These are phyloP conservation scores for Heterodera filipjevi DNA, from an alignment of 2,888 invertebrate genomes.

Conservation along the genomic window DNA sequence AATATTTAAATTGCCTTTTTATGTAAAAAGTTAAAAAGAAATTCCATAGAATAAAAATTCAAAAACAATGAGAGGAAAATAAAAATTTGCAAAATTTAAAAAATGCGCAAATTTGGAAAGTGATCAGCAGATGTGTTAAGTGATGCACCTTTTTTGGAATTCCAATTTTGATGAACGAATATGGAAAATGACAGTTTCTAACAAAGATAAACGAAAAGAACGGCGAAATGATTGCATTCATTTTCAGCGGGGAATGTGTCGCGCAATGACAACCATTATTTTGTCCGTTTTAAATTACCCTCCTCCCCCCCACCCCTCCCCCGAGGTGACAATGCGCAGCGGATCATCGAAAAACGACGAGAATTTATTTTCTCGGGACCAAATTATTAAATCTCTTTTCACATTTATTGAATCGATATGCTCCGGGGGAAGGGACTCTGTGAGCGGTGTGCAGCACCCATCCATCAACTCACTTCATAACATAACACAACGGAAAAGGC, in stretches of 20 bases:
- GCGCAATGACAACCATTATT: neutral
- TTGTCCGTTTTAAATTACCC: neutral
- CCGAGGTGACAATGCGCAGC: neutral
- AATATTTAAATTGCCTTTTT: neutral
- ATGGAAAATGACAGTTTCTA: neutral
- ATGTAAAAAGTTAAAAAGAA: neutral
- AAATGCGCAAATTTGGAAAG: neutral
- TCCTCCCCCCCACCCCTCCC: neutral
- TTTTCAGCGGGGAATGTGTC: neutral
- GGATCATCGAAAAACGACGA: neutral
- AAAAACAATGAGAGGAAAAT: neutral
- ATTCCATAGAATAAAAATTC: neutral
- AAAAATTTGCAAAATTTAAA: neutral
- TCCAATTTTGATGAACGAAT: constrained; percentile 7
- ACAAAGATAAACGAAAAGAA: neutral
- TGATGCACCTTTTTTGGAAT: constrained; percentile 9
- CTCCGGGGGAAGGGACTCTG: neutral
- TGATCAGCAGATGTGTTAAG: neutral
- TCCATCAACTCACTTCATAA: too few relatives aligned
- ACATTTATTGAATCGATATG: neutral
- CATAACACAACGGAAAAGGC: neutral
- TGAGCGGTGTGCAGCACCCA: neutral
- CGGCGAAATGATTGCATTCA: neutral
- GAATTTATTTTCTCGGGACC: neutral
- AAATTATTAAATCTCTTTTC: neutral